These are phyloP conservation scores for Eretmochelys imbricata DNA, from an alignment of 2,113 vertebrate species.

Conservation along the genomic window DNA sequence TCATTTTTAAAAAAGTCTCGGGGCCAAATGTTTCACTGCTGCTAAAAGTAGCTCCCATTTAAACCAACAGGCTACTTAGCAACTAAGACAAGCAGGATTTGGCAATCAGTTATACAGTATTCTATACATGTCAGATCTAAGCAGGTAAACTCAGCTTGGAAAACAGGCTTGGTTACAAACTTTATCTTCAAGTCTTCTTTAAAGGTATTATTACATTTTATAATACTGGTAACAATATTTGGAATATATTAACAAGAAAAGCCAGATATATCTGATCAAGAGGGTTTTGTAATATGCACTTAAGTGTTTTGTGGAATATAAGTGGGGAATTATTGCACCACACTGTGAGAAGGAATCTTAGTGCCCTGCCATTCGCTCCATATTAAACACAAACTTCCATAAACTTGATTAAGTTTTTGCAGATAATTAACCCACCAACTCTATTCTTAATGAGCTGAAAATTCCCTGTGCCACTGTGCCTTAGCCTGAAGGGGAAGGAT, in stretches of 20 bases:
- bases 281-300: not conserved
- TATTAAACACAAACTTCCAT: not conserved
- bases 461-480: not conserved
- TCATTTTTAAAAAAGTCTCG: not conserved
- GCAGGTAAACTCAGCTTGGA: not conserved
- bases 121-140: not conserved
- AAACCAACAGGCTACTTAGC: not conserved
- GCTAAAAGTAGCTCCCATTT: not conserved
- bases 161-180: not conserved
- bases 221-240: not conserved
- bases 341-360: not conserved
- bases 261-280: not conserved
- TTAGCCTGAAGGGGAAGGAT: fast-evolving
- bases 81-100: not conserved
- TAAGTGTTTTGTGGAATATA: not conserved
- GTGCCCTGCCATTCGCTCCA: not conserved
- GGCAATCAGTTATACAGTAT: conserved; percentile 3
- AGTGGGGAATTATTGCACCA: not conserved
- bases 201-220: not conserved
- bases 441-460: not conserved
- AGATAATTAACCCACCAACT: not conserved
- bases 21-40: conserved; percentile 34
- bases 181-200: not conserved
- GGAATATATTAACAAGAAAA: not conserved
- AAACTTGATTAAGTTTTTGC: not conserved